Conservation (phyloP, 2,113 vertebrate species). For the Tapirus terrestris region DNA sequence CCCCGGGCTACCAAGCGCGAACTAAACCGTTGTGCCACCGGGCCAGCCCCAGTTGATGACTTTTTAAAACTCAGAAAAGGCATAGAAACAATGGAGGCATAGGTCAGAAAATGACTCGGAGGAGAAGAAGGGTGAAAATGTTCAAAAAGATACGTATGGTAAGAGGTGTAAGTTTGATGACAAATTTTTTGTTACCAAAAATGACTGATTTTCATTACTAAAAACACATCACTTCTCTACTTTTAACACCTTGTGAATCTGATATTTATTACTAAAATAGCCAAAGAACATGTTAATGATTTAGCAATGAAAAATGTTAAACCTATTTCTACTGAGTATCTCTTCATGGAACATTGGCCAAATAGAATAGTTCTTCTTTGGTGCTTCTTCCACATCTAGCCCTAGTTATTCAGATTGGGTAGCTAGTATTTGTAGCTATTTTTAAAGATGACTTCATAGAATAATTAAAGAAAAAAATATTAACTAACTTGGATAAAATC, state of each 20-base stretch:
- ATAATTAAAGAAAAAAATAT: conserved; percentile 1
- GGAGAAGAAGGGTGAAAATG: neutral
- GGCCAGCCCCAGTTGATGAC: neutral
- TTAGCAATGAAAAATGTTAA: neutral
- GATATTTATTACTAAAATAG: conserved; percentile 23
- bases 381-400: neutral
- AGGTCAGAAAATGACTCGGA: conserved; percentile 11
- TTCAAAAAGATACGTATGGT: neutral
- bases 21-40: too few relatives aligned
- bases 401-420: neutral
- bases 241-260: conserved; percentile 11
- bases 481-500: neutral
- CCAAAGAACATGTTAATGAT: neutral
- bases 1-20: too few relatives aligned
- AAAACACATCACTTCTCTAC: neutral
- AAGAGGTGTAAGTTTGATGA: neutral
- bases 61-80: conserved; percentile 52
- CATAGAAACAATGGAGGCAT: neutral
- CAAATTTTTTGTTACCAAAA: neutral
- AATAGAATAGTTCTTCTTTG: neutral
- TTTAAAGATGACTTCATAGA: neutral
- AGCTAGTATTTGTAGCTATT: neutral
- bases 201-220: neutral
- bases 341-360: neutral
- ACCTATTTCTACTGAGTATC: neutral